phyloP scores from a whole-genome alignment of 2,888 invertebrate species.

The Pollenia angustigena region DNA sequence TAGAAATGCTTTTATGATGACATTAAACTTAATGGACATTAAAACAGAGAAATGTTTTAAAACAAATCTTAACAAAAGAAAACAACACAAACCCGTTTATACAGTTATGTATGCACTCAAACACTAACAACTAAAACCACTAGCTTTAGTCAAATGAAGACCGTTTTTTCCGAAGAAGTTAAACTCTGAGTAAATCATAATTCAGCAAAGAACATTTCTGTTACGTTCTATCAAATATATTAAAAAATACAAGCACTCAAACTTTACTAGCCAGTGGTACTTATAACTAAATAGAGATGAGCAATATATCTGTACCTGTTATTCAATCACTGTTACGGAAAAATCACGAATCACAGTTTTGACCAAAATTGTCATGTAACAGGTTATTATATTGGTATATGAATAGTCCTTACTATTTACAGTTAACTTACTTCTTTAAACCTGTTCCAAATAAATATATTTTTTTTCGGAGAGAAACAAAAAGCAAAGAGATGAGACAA shows the following conservation, averaged over 20 bases:
- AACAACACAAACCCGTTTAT: slow-evolving; percentile 10
- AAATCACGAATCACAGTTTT: no score
- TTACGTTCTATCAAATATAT: no score
- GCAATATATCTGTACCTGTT: no score
- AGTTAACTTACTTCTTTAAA: slow-evolving; percentile 8
- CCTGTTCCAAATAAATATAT: neutral
- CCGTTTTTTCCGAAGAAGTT: slow-evolving; percentile 14
- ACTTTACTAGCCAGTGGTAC: no score
- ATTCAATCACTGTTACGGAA: no score
- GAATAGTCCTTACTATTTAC: neutral
- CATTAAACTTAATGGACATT: slow-evolving; percentile 76
- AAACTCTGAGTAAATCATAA: neutral
- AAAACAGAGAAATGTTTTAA: slow-evolving; percentile 68
- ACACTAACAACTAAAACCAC: slow-evolving; percentile 13
- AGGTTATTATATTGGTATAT: no score
- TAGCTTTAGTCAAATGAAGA: slow-evolving; percentile 7
- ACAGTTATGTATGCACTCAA: neutral
- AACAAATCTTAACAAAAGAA: slow-evolving; percentile 70
- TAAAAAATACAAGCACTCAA: no score
- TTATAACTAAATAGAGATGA: no score
- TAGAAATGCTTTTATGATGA: slow-evolving; percentile 75
- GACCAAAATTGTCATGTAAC: no score
- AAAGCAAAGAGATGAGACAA: slow-evolving; percentile 17
- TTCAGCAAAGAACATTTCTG: no score
- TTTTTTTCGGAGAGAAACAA: neutral